These are phyloP conservation scores for Peromyscus nudipes DNA, from an alignment of 2,797 vertebrate species.

Conservation along the genomic window DNA sequence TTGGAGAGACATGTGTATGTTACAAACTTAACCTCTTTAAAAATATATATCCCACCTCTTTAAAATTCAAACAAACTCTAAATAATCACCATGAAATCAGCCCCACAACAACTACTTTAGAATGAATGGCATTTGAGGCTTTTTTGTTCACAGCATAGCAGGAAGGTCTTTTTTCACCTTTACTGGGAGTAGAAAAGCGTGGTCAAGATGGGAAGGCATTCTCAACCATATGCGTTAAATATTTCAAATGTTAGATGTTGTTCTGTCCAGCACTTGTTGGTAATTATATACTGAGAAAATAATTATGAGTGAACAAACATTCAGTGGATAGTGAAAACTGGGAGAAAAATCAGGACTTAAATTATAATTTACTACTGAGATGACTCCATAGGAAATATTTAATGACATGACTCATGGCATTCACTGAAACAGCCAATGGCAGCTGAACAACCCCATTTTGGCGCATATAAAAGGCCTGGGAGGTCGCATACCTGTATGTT, in stretches of 20 bases:
- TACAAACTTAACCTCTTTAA: neutral
- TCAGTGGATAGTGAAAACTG: neutral
- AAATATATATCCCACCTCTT: neutral
- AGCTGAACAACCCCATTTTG: neutral
- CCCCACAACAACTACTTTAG: neutral
- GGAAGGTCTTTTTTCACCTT: neutral
- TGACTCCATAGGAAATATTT: neutral
- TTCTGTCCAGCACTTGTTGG: neutral
- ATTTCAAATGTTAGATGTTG: neutral
- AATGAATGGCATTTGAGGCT: neutral
- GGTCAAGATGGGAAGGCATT: neutral
- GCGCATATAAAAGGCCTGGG: neutral
- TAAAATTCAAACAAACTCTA: neutral
- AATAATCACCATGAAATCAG: neutral
- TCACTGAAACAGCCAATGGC: neutral
- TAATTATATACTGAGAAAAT: constrained; percentile 5
- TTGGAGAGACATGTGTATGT: neutral
- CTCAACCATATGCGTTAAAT: neutral
- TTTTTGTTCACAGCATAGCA: neutral
- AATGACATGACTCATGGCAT: neutral
- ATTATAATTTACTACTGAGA: constrained; percentile 3
- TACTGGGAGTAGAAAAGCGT: neutral
- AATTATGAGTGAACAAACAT: neutral
- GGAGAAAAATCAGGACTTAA: neutral
- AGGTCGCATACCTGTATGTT: neutral